These are phyloP conservation scores for Corythornis madagascariensis DNA, from an alignment of 2,113 vertebrate genomes.

Conservation along the genomic window DNA sequence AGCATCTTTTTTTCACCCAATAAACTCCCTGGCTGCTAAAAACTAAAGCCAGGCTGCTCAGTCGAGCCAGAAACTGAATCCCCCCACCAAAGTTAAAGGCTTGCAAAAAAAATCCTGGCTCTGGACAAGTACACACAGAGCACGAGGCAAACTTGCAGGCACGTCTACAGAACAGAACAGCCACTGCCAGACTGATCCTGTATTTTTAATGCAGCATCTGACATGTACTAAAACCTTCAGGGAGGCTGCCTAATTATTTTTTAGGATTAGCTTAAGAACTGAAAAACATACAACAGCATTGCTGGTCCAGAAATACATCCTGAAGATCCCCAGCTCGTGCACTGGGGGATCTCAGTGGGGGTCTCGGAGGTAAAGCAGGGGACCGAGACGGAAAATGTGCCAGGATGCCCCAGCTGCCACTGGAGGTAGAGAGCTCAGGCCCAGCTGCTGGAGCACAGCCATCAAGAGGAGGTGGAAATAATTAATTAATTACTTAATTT, in stretches of 20 bases:
- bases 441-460: background rate
- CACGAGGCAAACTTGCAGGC: rapidly evolving
- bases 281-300: background rate
- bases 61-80: rapidly evolving
- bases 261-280: background rate
- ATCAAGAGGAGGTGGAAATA: background rate
- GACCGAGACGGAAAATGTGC: rapidly evolving
- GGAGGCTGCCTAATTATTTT: background rate
- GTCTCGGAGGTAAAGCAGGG: background rate
- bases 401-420: background rate
- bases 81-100: background rate
- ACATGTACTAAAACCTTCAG: background rate
- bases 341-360: rapidly evolving
- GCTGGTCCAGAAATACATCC: background rate
- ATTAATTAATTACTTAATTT: too few relatives aligned
- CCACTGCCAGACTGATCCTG: background rate
- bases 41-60: background rate
- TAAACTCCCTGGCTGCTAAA: background rate
- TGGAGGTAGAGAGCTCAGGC: background rate
- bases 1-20: background rate
- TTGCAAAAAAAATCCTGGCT: background rate
- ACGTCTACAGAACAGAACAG: background rate
- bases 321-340: rapidly evolving
- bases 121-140: background rate
- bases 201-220: background rate